Conservation (phyloP, 2,888 invertebrate species). For the Xestia ashworthii region DNA sequence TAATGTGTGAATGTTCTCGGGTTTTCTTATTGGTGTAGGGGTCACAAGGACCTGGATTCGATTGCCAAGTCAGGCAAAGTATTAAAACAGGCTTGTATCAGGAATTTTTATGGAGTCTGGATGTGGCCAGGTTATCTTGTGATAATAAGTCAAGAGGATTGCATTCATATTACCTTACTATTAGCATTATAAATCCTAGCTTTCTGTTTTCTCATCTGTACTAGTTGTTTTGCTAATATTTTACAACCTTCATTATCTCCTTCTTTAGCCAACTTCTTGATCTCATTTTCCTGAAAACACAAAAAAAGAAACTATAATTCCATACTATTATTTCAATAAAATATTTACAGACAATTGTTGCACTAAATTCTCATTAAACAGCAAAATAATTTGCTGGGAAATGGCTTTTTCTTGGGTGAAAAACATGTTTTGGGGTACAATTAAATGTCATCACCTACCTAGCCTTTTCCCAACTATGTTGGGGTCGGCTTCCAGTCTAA, state of each 20-base stretch:
- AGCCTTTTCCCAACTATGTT: too few relatives aligned
- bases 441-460: too few relatives aligned
- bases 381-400: too few relatives aligned
- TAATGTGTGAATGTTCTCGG: background rate
- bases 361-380: background rate
- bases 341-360: background rate
- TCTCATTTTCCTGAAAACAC: conserved; percentile 94
- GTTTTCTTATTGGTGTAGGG: background rate
- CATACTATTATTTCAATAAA: background rate
- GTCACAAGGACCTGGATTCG: background rate
- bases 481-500: too few relatives aligned
- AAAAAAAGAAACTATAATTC: background rate
- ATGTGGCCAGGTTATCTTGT: background rate
- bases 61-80: background rate
- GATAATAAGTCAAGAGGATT: background rate
- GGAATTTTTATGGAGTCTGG: background rate
- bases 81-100: background rate
- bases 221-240: conserved; percentile 96
- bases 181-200: conserved; percentile 95
- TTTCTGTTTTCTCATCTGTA: conserved; percentile 97
- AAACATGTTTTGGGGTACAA: too few relatives aligned
- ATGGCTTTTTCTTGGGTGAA: too few relatives aligned
- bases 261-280: conserved; percentile 96
- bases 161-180: conserved; percentile 92
- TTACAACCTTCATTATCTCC: conserved; percentile 96